Conservation (phyloP, 2,113 vertebrate species). For the Podilymbus podiceps region DNA sequence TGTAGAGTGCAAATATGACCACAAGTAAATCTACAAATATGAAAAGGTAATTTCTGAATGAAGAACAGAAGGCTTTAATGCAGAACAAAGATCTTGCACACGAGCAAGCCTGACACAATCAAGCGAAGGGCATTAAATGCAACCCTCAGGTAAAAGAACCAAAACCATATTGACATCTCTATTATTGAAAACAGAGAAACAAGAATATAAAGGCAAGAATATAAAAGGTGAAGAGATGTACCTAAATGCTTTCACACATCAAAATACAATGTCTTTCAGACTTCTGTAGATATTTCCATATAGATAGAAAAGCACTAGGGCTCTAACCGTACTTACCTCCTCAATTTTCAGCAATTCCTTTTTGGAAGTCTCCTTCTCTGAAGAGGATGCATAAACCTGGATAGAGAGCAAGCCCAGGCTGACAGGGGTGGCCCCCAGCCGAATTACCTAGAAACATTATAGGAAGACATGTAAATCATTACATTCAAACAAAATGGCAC, state of each 20-base stretch:
- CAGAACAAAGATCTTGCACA: neutral
- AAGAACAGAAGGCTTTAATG: neutral
- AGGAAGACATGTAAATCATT: neutral
- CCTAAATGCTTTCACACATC: neutral
- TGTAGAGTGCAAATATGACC: neutral
- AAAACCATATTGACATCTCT: neutral
- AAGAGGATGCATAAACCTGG: conserved; percentile 79
- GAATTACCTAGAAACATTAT: conserved; percentile 74
- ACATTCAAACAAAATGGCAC: neutral
- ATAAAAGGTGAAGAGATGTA: neutral
- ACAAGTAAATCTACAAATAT: neutral
- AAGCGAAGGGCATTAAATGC: neutral
- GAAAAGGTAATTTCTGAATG: neutral
- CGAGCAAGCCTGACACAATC: neutral
- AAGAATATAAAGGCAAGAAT: neutral
- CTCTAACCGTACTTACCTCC: conserved; percentile 75
- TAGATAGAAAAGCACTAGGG: neutral
- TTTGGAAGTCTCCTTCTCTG: conserved; percentile 73
- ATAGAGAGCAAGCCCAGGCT: conserved; percentile 74
- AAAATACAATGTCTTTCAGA: neutral
- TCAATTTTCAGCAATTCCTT: conserved; percentile 75
- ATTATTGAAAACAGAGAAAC: neutral
- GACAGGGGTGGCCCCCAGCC: conserved; percentile 72
- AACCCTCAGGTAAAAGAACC: neutral
- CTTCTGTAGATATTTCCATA: neutral